Evolutionary conservation across 1,140 invertebrate species (phyloP).

Genomic region (Manduca sexta): DNA sequence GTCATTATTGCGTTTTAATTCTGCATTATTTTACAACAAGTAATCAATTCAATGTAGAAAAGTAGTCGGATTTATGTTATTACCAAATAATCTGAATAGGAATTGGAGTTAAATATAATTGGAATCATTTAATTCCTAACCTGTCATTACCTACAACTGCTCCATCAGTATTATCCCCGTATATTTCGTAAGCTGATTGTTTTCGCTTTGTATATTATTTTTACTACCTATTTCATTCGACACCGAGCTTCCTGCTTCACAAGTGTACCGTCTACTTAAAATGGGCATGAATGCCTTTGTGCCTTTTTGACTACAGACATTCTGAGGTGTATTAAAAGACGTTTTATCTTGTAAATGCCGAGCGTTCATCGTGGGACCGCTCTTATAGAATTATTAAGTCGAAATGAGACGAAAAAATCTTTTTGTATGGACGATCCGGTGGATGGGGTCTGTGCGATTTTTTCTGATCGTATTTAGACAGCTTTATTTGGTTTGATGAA

Average conservation of each 20-base stretch:
- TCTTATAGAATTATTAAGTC: slow-evolving; percentile 2
- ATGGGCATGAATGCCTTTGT: slow-evolving; percentile 48
- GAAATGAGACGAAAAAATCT: not conserved
- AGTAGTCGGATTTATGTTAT: no score
- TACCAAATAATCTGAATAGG: no score
- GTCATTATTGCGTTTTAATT: no score
- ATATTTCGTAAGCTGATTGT: slow-evolving; percentile 44
- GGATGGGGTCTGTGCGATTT: no score
- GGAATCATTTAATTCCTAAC: slow-evolving; percentile 7
- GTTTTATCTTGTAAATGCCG: slow-evolving; percentile 42
- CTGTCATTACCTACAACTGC: slow-evolving; percentile 27
- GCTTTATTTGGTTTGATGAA: not conserved
- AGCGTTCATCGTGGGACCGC: slow-evolving; percentile 13
- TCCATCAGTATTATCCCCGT: slow-evolving; percentile 21
- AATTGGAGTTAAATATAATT: no score
- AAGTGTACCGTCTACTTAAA: slow-evolving; percentile 32
- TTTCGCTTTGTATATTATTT: slow-evolving; percentile 53
- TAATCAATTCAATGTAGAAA: no score
- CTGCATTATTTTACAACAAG: no score
- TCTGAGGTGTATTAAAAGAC: slow-evolving; percentile 56
- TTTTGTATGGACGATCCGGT: not conserved
- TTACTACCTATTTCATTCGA: slow-evolving; percentile 52
- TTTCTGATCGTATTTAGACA: not conserved
- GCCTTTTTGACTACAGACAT: slow-evolving; percentile 59
- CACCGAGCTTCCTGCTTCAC: slow-evolving; percentile 62